Evolutionary conservation across 1,140 invertebrate species (phyloP).

Genomic region (Vollenhovia emeryi): DNA sequence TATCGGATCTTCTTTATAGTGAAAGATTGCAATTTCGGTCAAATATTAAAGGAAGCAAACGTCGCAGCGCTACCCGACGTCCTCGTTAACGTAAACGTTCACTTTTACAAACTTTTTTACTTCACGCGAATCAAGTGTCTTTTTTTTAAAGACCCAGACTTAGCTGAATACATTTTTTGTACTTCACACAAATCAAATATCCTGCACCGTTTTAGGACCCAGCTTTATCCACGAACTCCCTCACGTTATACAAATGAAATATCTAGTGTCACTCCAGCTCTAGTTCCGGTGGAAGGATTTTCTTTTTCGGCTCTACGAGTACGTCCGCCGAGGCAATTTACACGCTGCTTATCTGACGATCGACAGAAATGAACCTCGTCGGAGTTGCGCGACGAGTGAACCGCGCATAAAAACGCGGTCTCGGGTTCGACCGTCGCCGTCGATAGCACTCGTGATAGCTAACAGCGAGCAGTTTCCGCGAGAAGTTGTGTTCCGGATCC

Average conservation of each 20-base stretch:
- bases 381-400: neutral
- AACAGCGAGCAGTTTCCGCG: slow-evolving; percentile 11
- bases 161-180: neutral
- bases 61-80: neutral
- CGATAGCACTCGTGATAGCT: slow-evolving; percentile 49
- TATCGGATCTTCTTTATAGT: neutral
- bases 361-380: neutral
- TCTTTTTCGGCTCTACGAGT: neutral
- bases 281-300: neutral
- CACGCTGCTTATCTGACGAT: neutral
- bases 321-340: neutral
- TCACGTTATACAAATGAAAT: neutral
- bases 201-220: neutral
- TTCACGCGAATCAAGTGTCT: neutral
- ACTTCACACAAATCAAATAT: neutral
- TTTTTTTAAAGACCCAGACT: neutral
- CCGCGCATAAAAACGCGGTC: neutral
- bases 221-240: neutral
- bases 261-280: neutral
- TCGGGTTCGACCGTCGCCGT: neutral
- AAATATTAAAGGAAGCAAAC: neutral
- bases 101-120: neutral
- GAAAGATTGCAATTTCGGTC: neutral
- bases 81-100: neutral
- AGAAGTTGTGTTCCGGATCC: slow-evolving; percentile 51